A percentile compares a stretch with the other conserved stretches of the same genome.
Evolutionary conservation across 2,113 vertebrate genomes (phyloP).

Genomic region (Hippopotamus amphibius): DNA sequence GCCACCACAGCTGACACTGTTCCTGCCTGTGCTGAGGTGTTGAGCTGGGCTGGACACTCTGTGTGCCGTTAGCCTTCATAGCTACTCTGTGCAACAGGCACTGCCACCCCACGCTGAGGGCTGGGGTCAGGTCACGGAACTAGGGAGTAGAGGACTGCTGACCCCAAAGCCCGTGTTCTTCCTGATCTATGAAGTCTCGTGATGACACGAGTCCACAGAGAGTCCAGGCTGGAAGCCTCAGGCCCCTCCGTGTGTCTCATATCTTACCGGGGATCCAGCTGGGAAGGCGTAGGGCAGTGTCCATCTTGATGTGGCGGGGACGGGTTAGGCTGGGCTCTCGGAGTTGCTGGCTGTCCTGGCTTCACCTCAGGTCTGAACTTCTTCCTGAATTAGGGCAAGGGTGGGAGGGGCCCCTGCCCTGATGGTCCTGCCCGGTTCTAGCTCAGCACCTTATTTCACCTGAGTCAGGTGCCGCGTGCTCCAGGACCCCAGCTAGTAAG

Average conservation of each 20-base stretch:
- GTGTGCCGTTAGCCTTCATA: too few species aligned
- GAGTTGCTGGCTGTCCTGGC: not conserved
- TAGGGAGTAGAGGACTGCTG: fast-evolving
- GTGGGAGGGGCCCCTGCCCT: not conserved
- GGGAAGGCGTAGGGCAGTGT: not conserved
- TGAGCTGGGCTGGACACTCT: not conserved
- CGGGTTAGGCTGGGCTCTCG: not conserved
- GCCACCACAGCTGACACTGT: fast-evolving
- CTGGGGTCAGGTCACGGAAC: too few species aligned
- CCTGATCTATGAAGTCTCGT: not conserved
- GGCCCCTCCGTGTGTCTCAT: not conserved
- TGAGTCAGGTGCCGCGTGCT: not conserved
- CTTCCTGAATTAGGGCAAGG: not conserved
- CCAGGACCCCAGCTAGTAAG: too few species aligned
- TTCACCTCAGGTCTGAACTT: not conserved
- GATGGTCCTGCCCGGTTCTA: not conserved
- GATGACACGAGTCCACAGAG: not conserved
- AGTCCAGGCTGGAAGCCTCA: not conserved
- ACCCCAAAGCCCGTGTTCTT: fast-evolving
- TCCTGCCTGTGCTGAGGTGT: not conserved
- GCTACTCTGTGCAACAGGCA: not conserved
- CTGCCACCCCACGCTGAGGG: not conserved
- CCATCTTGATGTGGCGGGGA: not conserved
- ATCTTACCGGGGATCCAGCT: not conserved
- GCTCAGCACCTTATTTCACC: not conserved